These are phyloP conservation scores for Oostethus manadensis DNA, from an alignment of 2,113 vertebrate species.

Conservation along the genomic window DNA sequence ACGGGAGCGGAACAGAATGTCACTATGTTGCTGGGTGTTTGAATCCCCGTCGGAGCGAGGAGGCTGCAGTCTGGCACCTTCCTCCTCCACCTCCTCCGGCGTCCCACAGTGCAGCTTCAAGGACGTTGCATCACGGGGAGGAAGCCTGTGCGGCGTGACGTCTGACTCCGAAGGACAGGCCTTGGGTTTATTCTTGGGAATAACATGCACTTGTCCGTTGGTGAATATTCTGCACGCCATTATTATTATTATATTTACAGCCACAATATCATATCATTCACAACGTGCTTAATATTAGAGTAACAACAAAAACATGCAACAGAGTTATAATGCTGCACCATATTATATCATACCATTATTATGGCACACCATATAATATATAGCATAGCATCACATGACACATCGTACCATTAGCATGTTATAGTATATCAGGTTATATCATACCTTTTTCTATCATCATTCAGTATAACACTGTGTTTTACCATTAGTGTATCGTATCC, in stretches of 20 bases:
- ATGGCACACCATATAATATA: neutral
- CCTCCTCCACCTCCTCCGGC: slow-evolving; percentile 34
- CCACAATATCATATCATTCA: too few species aligned
- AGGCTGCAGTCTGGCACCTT: slow-evolving; percentile 50
- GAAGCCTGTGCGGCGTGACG: slow-evolving; percentile 31
- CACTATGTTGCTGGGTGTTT: slow-evolving; percentile 38
- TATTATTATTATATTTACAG: too few species aligned
- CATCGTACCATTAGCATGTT: too few species aligned
- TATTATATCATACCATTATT: neutral
- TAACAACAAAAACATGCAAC: too few species aligned
- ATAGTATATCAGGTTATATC: too few species aligned
- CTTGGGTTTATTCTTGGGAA: neutral
- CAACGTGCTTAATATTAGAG: too few species aligned
- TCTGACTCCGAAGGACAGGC: slow-evolving; percentile 22
- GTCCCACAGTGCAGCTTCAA: slow-evolving; percentile 43
- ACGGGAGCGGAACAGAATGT: slow-evolving; percentile 1
- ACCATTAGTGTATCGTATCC: too few species aligned
- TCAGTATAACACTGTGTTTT: too few species aligned
- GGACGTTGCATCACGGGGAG: slow-evolving; percentile 48
- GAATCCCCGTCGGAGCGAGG: slow-evolving; percentile 48
- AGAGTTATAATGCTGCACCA: neutral
- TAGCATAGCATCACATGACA: too few species aligned
- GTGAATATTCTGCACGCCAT: neutral
- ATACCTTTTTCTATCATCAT: too few species aligned
- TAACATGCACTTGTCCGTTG: neutral